These are phyloP conservation scores for Xestia ashworthii DNA, from an alignment of 2,888 invertebrate species.

Conservation along the genomic window DNA sequence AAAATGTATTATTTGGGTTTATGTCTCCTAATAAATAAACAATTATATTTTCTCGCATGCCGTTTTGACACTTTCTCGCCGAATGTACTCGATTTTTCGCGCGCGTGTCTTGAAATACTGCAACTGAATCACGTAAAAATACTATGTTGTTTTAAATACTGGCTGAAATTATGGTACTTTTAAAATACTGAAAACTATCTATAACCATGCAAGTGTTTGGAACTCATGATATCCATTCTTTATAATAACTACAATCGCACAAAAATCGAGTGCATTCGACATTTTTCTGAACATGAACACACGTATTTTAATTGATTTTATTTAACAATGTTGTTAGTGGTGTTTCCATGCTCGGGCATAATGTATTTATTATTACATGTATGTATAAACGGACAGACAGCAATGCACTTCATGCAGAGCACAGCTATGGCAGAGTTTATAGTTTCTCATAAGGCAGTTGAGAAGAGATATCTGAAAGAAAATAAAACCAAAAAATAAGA, in stretches of 20 bases:
- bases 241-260: not conserved
- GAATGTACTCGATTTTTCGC: constrained; percentile 33
- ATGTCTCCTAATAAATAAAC: constrained; percentile 35
- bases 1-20: constrained; percentile 45
- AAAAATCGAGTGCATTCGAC: constrained; percentile 40
- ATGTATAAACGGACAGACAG: constrained; percentile 80
- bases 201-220: constrained; percentile 6
- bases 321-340: constrained; percentile 74
- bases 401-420: constrained; percentile 89
- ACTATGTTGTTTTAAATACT: constrained; percentile 25
- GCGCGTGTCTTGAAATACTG: not conserved
- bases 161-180: constrained; percentile 22
- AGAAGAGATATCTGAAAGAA: constrained; percentile 97
- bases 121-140: not conserved
- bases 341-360: constrained; percentile 79
- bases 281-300: constrained; percentile 43
- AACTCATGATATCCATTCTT: not conserved
- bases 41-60: constrained; percentile 51
- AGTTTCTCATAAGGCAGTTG: constrained; percentile 98
- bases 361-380: constrained; percentile 76
- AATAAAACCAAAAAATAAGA: constrained; percentile 84
- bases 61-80: constrained; percentile 29
- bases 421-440: constrained; percentile 92
- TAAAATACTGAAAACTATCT: constrained; percentile 33
- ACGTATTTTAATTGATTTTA: constrained; percentile 23